phyloP scores from a whole-genome alignment of 1,140 invertebrate genomes.

The Aradophagus sp. region DNA sequence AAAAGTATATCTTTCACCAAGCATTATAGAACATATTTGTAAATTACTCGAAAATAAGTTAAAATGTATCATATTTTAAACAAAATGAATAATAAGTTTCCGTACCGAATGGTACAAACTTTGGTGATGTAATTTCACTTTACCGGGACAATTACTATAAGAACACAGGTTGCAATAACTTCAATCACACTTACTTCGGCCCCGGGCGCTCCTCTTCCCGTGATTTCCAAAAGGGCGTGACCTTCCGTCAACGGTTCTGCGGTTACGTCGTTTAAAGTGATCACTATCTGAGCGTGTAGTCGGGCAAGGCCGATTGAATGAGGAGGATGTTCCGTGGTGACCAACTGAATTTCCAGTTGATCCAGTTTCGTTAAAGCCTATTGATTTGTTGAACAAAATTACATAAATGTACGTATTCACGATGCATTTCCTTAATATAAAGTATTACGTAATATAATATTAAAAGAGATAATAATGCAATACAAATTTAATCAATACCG shows the following conservation, averaged over 20 bases:
- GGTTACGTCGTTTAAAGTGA: conserved; percentile 80
- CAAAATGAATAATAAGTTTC: too few species aligned
- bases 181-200: conserved; percentile 78
- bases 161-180: background rate
- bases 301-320: conserved; percentile 80
- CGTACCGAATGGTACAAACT: too few species aligned
- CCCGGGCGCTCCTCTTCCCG: conserved; percentile 79
- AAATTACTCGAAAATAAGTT: too few species aligned
- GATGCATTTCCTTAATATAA: too few species aligned
- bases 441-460: too few species aligned
- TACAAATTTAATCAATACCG: conserved; percentile 70
- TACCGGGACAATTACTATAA: too few species aligned
- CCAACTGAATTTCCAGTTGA: conserved; percentile 85
- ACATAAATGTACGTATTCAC: too few species aligned
- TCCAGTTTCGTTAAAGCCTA: conserved; percentile 84
- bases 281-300: conserved; percentile 79
- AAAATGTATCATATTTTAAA: too few species aligned
- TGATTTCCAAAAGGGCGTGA: conserved; percentile 82
- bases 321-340: conserved; percentile 79
- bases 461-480: too few species aligned
- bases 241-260: conserved; percentile 81
- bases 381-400: conserved; percentile 1
- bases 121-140: too few species aligned
- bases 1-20: too few species aligned
- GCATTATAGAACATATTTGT: too few species aligned